A percentile compares a stretch with the other conserved stretches of the same genome.
Evolutionary conservation across 2,113 vertebrate species (phyloP).

Genomic region (Chascanopsetta lugubris): DNA sequence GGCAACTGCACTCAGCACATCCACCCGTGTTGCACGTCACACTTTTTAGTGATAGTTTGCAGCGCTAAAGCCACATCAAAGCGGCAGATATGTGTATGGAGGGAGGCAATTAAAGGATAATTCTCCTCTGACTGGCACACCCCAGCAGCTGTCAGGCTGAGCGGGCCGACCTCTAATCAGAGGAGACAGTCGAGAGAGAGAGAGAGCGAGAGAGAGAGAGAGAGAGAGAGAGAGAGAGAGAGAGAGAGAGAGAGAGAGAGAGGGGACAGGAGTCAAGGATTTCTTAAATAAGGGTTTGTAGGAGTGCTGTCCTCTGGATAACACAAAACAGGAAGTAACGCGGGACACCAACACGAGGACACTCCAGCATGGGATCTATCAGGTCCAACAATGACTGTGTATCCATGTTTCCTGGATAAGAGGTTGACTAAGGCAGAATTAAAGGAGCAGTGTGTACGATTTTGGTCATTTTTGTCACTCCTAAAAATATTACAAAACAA

Average conservation of each 20-base stretch:
- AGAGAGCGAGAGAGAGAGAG: constrained; percentile 21
- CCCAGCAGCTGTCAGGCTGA: constrained; percentile 54
- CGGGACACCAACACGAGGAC: neutral
- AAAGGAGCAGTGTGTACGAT: no score
- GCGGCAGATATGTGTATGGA: constrained; percentile 38
- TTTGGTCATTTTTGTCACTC: no score
- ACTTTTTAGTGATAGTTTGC: constrained; percentile 58
- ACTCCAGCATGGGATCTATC: neutral
- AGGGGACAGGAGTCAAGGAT: constrained; percentile 6
- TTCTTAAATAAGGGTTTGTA: constrained; percentile 34
- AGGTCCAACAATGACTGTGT: neutral
- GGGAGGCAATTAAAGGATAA: constrained; percentile 62
- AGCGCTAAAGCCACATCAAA: constrained; percentile 60
- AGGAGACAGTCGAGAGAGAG: constrained; percentile 39
- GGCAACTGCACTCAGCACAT: constrained; percentile 49
- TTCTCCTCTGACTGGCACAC: constrained; percentile 42
- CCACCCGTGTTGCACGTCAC: constrained; percentile 46
- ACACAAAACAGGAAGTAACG: neutral
- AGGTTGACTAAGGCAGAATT: no score
- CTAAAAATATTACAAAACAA: no score
- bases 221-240: constrained; percentile 25
- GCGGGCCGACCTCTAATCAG: constrained; percentile 46
- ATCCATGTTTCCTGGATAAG: no score
- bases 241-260: constrained; percentile 21
- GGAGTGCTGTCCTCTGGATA: neutral